Evolutionary conservation across 2,888 invertebrate species (phyloP).

Genomic region (Venustoraphidia nigricollis): DNA sequence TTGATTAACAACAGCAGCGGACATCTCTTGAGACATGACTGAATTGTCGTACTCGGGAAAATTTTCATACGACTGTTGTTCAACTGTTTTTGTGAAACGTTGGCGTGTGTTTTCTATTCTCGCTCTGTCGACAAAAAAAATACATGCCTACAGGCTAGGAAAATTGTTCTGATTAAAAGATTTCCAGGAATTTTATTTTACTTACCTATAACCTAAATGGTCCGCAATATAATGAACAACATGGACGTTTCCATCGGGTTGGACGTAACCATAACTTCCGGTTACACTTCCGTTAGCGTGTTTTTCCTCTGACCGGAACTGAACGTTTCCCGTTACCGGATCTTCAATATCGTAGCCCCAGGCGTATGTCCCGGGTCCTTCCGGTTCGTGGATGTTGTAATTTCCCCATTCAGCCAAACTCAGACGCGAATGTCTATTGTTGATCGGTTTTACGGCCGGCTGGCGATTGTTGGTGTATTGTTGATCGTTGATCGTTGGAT

Average conservation of each 20-base stretch:
- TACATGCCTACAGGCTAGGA: no score
- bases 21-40: no score
- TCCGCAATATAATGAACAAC: constrained; percentile 50
- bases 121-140: no score
- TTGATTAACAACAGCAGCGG: no score
- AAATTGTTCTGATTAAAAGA: no score
- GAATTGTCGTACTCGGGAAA: no score
- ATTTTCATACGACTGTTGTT: no score
- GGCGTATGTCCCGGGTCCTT: constrained; percentile 49
- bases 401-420: constrained; percentile 24
- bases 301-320: constrained; percentile 55
- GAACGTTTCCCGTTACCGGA: constrained; percentile 43
- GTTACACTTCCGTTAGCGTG: constrained; percentile 53
- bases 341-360: constrained; percentile 60
- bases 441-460: background rate
- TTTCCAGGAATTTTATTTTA: background rate
- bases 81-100: no score
- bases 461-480: background rate
- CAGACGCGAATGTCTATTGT: constrained; percentile 8
- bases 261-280: constrained; percentile 56
- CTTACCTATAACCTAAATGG: constrained; percentile 47
- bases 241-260: constrained; percentile 42
- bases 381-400: constrained; percentile 25
- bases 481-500: background rate
- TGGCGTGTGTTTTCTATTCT: no score